phyloP scores from a whole-genome alignment of 2,888 invertebrate species.

The Tachina grossa region DNA sequence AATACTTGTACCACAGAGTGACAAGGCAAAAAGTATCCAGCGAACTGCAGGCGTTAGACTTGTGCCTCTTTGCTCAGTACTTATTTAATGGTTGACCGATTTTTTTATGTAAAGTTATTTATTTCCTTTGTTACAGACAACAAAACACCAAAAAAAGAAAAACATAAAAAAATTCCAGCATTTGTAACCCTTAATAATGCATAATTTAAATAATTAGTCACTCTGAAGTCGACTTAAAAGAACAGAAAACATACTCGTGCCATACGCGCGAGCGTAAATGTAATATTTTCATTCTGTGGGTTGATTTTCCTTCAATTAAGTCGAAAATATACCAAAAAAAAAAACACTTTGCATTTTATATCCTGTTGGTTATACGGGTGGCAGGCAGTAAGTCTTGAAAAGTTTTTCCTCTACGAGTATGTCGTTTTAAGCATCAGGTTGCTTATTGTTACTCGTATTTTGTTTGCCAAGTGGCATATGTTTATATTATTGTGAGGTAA shows the following conservation, averaged over 20 bases:
- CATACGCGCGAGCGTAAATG: constrained; percentile 51
- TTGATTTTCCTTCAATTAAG: constrained; percentile 48
- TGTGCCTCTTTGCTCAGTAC: constrained; percentile 55
- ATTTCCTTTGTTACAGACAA: not conserved
- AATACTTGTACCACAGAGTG: constrained; percentile 1
- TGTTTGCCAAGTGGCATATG: constrained; percentile 46
- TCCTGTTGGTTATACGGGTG: constrained; percentile 57
- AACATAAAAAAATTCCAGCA: constrained; percentile 43
- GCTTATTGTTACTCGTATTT: constrained; percentile 25
- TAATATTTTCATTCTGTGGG: constrained; percentile 40
- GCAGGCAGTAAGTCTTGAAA: constrained; percentile 25
- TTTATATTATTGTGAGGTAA: constrained; percentile 5
- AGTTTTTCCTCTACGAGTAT: constrained; percentile 37
- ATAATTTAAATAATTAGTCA: constrained; percentile 68
- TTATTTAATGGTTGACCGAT: constrained; percentile 68
- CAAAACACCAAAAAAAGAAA: not conserved
- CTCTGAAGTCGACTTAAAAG: constrained; percentile 1
- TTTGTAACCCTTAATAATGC: constrained; percentile 67
- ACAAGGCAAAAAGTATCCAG: constrained; percentile 42
- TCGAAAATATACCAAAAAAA: not conserved
- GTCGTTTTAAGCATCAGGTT: constrained; percentile 51
- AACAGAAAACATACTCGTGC: constrained; percentile 51
- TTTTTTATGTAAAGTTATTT: constrained; percentile 65
- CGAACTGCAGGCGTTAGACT: constrained; percentile 62
- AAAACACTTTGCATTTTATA: constrained; percentile 64